Base-by-base conservation (phyloP, 92 coral and sea anemone genomes). In the Porites divaricata region DNA sequence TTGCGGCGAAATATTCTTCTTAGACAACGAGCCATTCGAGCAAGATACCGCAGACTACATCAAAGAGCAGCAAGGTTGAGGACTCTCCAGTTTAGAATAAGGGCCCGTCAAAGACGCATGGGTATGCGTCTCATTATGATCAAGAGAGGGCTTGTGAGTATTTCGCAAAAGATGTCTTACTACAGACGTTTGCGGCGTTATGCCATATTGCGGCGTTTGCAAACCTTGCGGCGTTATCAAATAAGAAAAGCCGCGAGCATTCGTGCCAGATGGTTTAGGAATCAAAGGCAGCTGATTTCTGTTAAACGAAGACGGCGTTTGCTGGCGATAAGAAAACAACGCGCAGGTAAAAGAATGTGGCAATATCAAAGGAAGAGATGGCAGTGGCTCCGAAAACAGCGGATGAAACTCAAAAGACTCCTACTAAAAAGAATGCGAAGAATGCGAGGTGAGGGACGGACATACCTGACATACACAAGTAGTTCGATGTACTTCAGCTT, bases 121-220 rank as follows among this genome's bases (percentile, higher is more conserved):
- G 61, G 23, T 2, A 1, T 21, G 41, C 62, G 63, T 25, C 77
- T 81, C 5, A 45, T 51, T 2, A 62, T 15, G n/a, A 35, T 72
- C 8, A 71, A 71, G 8, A 58, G 20, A 71, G 21, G 8, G 52
- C 48, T 57, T 7, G 9, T 20, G 12, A 9, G 17, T n/a, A n/a
- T 71, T 8, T 58, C 78, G 61, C 74, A 63, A 72, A 21, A 50
- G 49, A 81, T 81, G 86, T 62, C 56, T 26, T 72, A 61, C 14
- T 72, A 58, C 67, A 49, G 35, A 20, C 77, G 79, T 14, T 0
- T 22, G 16, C 20, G 86, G 71, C 68, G 56, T 35, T 22, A 48
- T 16, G n/a, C 4, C 21, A 23, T 7, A 22, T n/a, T 59, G 77
- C 9, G 10, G 9, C 59, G 70, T 2, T n/a, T 71, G 78, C 71